Percentiles rank a stretch among this genome's conserved stretches.
Evolutionary conservation across 2,797 vertebrate species (phyloP).

Genomic region (Danio jaintianensis): DNA sequence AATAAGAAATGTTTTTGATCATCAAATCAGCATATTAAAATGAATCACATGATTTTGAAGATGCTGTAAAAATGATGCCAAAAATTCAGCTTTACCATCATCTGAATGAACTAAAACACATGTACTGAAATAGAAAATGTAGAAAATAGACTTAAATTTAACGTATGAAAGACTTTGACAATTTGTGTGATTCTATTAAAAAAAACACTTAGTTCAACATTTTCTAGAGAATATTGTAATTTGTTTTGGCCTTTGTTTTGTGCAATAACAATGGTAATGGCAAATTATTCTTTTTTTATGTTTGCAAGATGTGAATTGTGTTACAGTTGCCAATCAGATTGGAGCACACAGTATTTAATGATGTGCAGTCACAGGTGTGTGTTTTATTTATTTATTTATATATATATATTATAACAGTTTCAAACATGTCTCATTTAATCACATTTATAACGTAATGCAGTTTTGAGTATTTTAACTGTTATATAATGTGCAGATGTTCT

Average conservation of each 20-base stretch:
- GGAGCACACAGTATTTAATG: neutral
- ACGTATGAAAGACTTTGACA: neutral
- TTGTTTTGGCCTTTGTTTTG: neutral
- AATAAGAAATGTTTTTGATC: too few species aligned
- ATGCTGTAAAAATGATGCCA: neutral
- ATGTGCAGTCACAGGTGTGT: neutral
- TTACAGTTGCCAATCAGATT: neutral
- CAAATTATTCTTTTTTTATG: neutral
- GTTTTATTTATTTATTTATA: neutral
- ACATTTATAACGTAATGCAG: neutral
- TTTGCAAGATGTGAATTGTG: neutral
- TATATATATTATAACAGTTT: neutral
- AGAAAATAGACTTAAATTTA: neutral
- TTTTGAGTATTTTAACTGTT: neutral
- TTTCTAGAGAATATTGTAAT: neutral
- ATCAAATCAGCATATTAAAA: neutral
- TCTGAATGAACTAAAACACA: neutral
- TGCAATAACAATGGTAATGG: neutral
- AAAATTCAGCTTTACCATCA: neutral
- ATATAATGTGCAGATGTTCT: conserved; percentile 9
- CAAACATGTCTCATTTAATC: neutral
- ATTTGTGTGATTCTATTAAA: neutral
- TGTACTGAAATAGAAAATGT: neutral
- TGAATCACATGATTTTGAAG: neutral
- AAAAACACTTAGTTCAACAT: neutral